Conservation (phyloP, 2,797 vertebrate species). For the Limosa lapponica region DNA sequence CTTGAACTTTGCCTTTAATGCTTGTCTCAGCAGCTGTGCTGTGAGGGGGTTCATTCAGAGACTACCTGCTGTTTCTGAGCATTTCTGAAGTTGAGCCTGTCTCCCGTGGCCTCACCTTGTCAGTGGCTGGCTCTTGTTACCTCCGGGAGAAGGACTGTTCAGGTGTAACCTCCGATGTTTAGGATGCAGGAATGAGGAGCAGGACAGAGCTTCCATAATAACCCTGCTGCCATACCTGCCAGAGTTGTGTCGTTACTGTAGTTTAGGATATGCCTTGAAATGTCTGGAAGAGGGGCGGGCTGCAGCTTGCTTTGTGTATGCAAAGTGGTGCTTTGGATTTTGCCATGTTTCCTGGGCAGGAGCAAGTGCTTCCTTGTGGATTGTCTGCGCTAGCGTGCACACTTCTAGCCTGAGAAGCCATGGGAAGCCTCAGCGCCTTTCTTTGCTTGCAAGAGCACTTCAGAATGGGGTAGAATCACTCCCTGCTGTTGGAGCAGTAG, state of each 20-base stretch:
- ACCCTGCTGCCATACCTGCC: neutral
- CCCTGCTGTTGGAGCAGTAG: neutral
- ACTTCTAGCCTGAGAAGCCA: neutral
- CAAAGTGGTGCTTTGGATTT: neutral
- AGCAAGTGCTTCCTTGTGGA: neutral
- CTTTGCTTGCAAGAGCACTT: neutral
- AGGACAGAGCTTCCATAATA: neutral
- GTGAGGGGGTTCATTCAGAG: neutral
- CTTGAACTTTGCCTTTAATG: neutral
- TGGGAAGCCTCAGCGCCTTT: neutral
- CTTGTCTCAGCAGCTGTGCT: neutral
- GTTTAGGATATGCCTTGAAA: neutral
- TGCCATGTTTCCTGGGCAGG: neutral
- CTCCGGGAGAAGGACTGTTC: neutral
- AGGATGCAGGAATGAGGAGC: neutral
- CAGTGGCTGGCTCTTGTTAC: neutral
- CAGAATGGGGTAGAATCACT: neutral
- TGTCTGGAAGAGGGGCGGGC: neutral
- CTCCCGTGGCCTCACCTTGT: neutral
- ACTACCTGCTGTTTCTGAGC: neutral
- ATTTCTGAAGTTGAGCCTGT: neutral
- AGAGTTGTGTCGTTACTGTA: neutral
- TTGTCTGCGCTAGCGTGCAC: neutral
- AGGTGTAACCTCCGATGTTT: neutral
- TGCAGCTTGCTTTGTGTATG: neutral